A percentile compares a stretch with the other conserved stretches of the same genome.
Conservation (phyloP, 2,113 vertebrate species). For the Ahaetulla prasina region DNA sequence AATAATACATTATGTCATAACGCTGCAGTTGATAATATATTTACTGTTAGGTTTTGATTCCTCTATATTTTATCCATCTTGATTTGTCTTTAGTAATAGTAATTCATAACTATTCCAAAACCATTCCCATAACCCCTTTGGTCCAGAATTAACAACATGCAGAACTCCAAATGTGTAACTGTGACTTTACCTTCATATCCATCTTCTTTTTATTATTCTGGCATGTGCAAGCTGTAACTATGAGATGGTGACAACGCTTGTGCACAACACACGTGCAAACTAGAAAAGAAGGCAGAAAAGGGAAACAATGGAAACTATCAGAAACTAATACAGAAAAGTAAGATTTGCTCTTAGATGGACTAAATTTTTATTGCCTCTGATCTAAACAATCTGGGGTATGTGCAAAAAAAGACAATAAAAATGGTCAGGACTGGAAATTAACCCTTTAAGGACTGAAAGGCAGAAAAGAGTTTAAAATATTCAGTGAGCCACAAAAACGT, state of each 20-base stretch:
- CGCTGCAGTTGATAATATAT: background rate
- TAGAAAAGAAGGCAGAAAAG: slow-evolving; percentile 65
- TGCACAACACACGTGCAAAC: slow-evolving; percentile 98
- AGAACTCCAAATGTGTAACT: background rate
- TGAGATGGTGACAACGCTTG: slow-evolving; percentile 93
- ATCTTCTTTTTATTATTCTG: slow-evolving; percentile 84
- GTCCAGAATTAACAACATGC: background rate
- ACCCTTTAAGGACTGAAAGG: background rate
- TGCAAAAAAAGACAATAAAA: background rate
- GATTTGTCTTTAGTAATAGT: background rate
- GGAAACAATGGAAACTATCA: slow-evolving; percentile 29
- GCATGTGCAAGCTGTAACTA: slow-evolving; percentile 92
- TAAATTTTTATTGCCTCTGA: background rate
- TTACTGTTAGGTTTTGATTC: background rate
- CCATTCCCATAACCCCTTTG: background rate
- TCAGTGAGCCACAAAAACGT: background rate
- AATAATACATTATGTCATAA: background rate
- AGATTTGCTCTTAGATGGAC: background rate
- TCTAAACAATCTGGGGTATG: background rate
- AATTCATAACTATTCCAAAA: background rate
- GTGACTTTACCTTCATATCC: slow-evolving; percentile 72
- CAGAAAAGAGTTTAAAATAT: background rate
- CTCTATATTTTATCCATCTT: background rate
- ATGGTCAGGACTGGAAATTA: background rate
- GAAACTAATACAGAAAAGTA: background rate